Evolutionary conservation across 2,797 vertebrate genomes (phyloP).

Genomic region (Peromyscus eremicus): DNA sequence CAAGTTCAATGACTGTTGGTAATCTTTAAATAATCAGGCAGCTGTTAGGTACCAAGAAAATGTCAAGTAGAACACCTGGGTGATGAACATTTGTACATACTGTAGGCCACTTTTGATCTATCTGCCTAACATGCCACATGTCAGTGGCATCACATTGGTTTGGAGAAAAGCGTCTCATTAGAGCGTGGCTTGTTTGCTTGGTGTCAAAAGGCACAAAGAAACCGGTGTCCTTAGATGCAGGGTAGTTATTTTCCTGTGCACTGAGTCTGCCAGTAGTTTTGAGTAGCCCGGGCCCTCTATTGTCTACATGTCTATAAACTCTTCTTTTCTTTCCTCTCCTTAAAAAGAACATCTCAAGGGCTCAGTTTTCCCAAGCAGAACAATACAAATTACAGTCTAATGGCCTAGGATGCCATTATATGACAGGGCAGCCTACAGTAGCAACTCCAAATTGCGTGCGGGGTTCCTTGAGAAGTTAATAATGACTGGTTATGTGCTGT

Average conservation of each 20-base stretch:
- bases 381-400: constrained; percentile 77
- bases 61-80: constrained; percentile 81
- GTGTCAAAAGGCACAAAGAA: constrained; percentile 75
- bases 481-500: constrained; percentile 60
- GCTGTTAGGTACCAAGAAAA: constrained; percentile 80
- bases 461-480: constrained; percentile 75
- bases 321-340: not conserved
- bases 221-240: constrained; percentile 23
- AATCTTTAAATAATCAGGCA: constrained; percentile 83
- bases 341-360: constrained; percentile 26
- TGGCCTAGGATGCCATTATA: constrained; percentile 69
- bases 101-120: constrained; percentile 79
- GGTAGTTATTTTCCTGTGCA: constrained; percentile 66
- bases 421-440: constrained; percentile 43
- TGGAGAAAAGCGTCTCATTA: constrained; percentile 79
- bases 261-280: constrained; percentile 38
- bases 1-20: constrained; percentile 76
- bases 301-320: constrained; percentile 67
- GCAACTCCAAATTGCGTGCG: constrained; percentile 71
- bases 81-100: constrained; percentile 80
- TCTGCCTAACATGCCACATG: constrained; percentile 76
- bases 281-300: not conserved
- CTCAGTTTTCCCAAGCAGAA: constrained; percentile 66
- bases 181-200: constrained; percentile 67
- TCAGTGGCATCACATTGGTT: constrained; percentile 75